Percentiles rank a stretch among this genome's conserved stretches.
These are phyloP conservation scores for Falcaria lacertinaria DNA, from an alignment of 2,888 invertebrate species.

Conservation along the genomic window DNA sequence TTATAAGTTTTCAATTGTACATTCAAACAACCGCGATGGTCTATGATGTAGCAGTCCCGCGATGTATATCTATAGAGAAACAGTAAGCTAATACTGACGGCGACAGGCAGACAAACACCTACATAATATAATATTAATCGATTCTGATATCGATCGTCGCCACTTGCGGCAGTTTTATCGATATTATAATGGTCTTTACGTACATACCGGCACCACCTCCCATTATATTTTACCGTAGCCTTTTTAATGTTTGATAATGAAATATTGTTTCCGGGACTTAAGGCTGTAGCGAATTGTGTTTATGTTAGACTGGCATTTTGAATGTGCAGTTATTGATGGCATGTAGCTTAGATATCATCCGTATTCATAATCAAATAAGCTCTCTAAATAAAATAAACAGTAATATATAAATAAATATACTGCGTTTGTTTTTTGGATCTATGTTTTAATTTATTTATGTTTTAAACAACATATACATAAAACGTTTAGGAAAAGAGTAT, in stretches of 20 bases:
- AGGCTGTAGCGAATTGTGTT: background rate
- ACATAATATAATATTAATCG: slow-evolving; percentile 8
- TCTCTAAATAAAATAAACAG: too few species aligned
- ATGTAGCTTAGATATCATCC: background rate
- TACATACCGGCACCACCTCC: slow-evolving; percentile 16
- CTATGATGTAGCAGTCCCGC: too few species aligned
- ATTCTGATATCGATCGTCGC: slow-evolving; percentile 14
- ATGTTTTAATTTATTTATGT: too few species aligned
- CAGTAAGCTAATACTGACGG: background rate
- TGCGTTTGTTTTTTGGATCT: too few species aligned
- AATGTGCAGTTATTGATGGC: background rate
- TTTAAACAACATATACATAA: too few species aligned
- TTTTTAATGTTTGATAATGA: background rate
- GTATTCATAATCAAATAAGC: too few species aligned
- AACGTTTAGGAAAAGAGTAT: too few species aligned
- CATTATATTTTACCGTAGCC: slow-evolving; percentile 10
- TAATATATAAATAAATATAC: too few species aligned
- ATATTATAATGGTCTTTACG: slow-evolving; percentile 34
- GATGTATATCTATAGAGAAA: too few species aligned
- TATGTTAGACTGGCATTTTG: background rate
- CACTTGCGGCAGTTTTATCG: slow-evolving; percentile 29
- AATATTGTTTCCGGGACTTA: slow-evolving; percentile 2
- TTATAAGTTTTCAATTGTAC: background rate
- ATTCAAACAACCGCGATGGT: background rate
- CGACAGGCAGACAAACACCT: background rate